Percentiles rank a stretch among this genome's conserved stretches.
Evolutionary conservation across 2,797 vertebrate species (phyloP).

Genomic region (Margarornis squamiger): DNA sequence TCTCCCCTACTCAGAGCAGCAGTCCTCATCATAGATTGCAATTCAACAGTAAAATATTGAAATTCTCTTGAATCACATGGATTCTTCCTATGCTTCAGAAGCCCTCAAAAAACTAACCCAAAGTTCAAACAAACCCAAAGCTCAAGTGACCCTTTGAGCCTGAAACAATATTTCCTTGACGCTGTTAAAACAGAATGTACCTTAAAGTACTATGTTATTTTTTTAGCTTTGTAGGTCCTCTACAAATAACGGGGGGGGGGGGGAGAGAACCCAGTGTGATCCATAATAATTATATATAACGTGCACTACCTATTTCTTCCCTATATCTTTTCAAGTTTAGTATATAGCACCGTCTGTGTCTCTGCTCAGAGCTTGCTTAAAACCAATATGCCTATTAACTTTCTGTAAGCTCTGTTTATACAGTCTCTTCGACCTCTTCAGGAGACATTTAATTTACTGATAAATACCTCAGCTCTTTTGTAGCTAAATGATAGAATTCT

Average conservation of each 20-base stretch:
- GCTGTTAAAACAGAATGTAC: not conserved
- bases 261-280: rapidly evolving
- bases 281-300: not conserved
- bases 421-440: not conserved
- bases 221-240: not conserved
- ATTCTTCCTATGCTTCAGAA: not conserved
- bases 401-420: not conserved
- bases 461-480: not conserved
- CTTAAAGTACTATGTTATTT: not conserved
- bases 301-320: not conserved
- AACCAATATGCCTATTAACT: not conserved
- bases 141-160: not conserved
- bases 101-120: not conserved
- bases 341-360: not conserved
- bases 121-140: too few relatives aligned
- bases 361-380: constrained; percentile 3
- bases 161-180: not conserved
- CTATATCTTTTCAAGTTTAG: not conserved
- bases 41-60: constrained; percentile 13
- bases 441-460: not conserved
- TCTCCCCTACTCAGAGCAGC: not conserved
- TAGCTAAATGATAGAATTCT: not conserved
- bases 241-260: not conserved
- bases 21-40: not conserved
- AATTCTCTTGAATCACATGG: not conserved